Evolutionary conservation across 2,888 invertebrate genomes (phyloP), one percentile per base, ranked within the genome.

Genomic region (Odontocolon sp.): DNA sequence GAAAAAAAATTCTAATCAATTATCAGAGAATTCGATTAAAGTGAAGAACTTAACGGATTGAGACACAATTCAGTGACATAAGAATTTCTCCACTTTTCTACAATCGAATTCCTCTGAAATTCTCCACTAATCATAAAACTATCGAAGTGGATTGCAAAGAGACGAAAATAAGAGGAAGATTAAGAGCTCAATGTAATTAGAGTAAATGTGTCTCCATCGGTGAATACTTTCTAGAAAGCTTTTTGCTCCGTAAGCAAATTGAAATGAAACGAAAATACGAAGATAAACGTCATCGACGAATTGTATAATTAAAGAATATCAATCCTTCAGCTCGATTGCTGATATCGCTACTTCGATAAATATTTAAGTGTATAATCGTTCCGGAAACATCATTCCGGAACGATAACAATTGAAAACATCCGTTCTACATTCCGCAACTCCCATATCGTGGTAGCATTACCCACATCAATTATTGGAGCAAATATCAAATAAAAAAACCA

Each of bases 181-280:
- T 38, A 26, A 3, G 28, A 16, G 23, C 5, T 9, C 16, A 42
- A 45, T 18, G 28, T 28, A 6, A 16, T 45, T 16, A 45, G 31
- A 31, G 47, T 21, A 8, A 36, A 47, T 45, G 33, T 23, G 6
- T 23, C 3, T 23, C 36, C 47, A 23, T 50, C 9, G 16, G 14
- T 26, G 18, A 63, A 11, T 23, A 18, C 3, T 36, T 23, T 50
- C 21, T 18, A 11, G 3, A 16, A 18, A 28, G 8, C 31, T 31
- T 14, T 42, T 14, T 14, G 23, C 6, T 33, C 11, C 4, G 14
- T 3, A 3, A 36, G 8, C 23, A 2, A n/a, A 18, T 28, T 31
- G 45, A 47, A 47, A 50, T 50, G 33, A 63, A 63, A 63, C 47
- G 47, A 63, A 63, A 47, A 63, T 47, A 63, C 36, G 33, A 18